Evolutionary conservation across 1,140 invertebrate genomes (phyloP).

Genomic region (Aporrectodea caliginosa): DNA sequence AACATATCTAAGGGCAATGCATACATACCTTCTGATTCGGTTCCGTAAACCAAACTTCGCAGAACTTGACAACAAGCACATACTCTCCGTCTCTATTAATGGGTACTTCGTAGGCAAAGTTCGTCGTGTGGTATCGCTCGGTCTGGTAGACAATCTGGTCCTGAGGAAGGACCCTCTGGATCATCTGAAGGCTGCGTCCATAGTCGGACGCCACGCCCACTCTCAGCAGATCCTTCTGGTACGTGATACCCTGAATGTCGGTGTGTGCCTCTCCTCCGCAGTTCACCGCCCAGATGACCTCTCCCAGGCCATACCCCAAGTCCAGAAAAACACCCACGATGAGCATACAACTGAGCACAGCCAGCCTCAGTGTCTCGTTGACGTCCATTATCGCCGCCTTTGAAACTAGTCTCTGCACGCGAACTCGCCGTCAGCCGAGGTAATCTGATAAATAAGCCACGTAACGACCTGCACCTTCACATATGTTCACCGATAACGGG

Average conservation of each 20-base stretch:
- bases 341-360: no score
- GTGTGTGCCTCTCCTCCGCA: conserved; percentile 51
- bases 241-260: conserved; percentile 51
- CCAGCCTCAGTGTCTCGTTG: no score
- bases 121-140: conserved; percentile 52
- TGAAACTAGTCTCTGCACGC: no score
- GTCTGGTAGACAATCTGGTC: conserved; percentile 55
- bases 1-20: no score
- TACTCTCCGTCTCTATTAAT: conserved; percentile 51
- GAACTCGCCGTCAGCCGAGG: no score
- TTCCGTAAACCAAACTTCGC: conserved; percentile 56
- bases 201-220: conserved; percentile 51
- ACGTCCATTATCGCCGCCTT: no score
- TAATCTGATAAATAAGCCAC: no score
- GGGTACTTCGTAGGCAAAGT: conserved; percentile 54
- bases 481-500: no score
- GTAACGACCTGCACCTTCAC: no score
- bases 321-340: neutral
- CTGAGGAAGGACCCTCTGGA: conserved; percentile 50
- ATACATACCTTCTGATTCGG: conserved; percentile 53
- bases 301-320: conserved; percentile 37
- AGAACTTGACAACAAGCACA: conserved; percentile 55
- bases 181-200: conserved; percentile 49
- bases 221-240: conserved; percentile 44
- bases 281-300: conserved; percentile 54